Base-by-base conservation (phyloP, 2,888 invertebrate species). In the Orthosia incerta region DNA sequence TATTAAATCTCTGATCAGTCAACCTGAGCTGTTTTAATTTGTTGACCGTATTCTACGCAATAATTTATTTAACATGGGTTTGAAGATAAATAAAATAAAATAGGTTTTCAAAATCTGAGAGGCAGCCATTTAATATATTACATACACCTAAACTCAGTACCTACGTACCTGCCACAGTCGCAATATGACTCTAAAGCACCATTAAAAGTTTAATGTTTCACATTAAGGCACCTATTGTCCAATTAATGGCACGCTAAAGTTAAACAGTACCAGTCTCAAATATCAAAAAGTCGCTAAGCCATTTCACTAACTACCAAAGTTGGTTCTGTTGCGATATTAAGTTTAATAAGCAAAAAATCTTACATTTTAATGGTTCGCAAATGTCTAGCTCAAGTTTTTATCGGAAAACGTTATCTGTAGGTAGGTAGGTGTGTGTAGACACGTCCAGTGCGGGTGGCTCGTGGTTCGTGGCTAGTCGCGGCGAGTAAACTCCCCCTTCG, bases 401-500 rank as follows among this genome's bases (percentile, higher is more conserved):
- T 85, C 62, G 64, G 51, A 18, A 65, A 80, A 72, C 53, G 66
- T 68, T 74, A 12, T 71, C 60, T 74, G 67, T 73, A 70, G 66
- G 56, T 61, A 48, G 15, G 56, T 20, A n/a, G 56, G 55, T 20
- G 53, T 76, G 48, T 67, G 70, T 69, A 69, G 78, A 69, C 59
- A 60, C 66, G 75, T 80, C 64, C 85, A 62, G 71, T 65, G 73
- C 50, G 76, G 72, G 71, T 66, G 66, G 78, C 62, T 76, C 57
- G 64, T 66, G 66, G 78, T 60, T 76, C 57, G 64, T 84, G 77
- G 84, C 71, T 74, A 63, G 74, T 71, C 71, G 68, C 55, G 71
- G 74, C 53, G 80, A 82, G 78, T 48, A 71, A 79, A 82, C 39
- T 31, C 39, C 57, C 80, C 80, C 86, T 85, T 84, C 85, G 80